Conservation (phyloP, 1,140 invertebrate species). For the Tetramorium alpestre region DNA sequence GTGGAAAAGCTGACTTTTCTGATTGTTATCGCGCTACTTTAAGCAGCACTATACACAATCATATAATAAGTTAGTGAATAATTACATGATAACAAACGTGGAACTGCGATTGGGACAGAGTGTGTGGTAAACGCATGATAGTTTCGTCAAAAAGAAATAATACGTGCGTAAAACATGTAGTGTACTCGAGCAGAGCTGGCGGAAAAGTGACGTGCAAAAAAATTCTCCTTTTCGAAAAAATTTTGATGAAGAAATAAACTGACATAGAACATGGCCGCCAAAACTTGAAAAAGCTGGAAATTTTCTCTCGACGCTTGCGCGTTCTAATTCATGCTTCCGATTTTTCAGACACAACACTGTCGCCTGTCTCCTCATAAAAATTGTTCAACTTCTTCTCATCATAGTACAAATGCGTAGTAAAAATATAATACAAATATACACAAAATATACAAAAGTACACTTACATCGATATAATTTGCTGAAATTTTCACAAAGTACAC, state of each 20-base stretch:
- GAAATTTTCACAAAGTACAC: not conserved
- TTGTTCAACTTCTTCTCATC: not conserved
- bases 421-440: not conserved
- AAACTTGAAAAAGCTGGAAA: constrained; percentile 85
- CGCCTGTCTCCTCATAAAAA: not conserved
- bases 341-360: constrained; percentile 68
- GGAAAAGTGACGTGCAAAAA: constrained; percentile 6
- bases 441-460: not conserved
- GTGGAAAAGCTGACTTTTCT: constrained; percentile 30
- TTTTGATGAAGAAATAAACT: constrained; percentile 41
- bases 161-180: not conserved
- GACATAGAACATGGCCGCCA: constrained; percentile 73
- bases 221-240: constrained; percentile 37
- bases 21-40: constrained; percentile 29
- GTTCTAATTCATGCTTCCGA: constrained; percentile 74
- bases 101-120: not conserved
- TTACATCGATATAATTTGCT: not conserved
- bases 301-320: constrained; percentile 75
- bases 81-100: constrained; percentile 3
- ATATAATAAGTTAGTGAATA: constrained; percentile 30
- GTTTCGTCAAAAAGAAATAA: not conserved
- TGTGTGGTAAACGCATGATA: constrained; percentile 24
- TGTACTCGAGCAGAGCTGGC: not conserved
- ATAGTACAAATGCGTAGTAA: not conserved
- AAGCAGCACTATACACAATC: constrained; percentile 22